Conservation (phyloP, 1,140 invertebrate species). For the Venturia canescens region DNA sequence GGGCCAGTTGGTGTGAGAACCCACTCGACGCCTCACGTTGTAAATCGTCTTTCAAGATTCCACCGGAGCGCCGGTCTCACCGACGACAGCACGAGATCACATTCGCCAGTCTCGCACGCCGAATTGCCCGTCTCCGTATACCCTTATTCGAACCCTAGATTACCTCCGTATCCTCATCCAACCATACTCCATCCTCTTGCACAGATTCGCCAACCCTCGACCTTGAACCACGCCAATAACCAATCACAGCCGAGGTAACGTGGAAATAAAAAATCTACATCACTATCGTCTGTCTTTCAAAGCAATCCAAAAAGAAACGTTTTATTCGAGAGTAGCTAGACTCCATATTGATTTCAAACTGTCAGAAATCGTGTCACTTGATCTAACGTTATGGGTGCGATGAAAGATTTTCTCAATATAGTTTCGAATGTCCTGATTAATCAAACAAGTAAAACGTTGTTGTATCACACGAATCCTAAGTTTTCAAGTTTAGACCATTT, state of each 20-base stretch:
- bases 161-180: constrained; percentile 93
- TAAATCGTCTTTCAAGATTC: constrained; percentile 96
- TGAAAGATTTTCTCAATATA: no score
- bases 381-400: no score
- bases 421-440: no score
- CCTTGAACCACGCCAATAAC: constrained; percentile 75
- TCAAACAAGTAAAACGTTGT: no score
- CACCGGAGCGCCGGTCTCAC: constrained; percentile 95
- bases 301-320: no score
- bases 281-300: no score
- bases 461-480: no score
- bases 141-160: constrained; percentile 90
- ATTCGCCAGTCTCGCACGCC: constrained; percentile 84
- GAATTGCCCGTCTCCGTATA: constrained; percentile 79
- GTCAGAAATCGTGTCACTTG: no score
- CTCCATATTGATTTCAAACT: no score
- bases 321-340: no score
- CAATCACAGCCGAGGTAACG: constrained; percentile 77
- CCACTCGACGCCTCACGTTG: constrained; percentile 94
- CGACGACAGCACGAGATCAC: constrained; percentile 82
- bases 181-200: constrained; percentile 87
- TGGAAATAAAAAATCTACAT: background rate
- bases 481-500: no score
- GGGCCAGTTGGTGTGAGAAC: constrained; percentile 93
- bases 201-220: constrained; percentile 89